Base-by-base conservation (phyloP, 2,888 invertebrate genomes). In the Endotricha flammealis region DNA sequence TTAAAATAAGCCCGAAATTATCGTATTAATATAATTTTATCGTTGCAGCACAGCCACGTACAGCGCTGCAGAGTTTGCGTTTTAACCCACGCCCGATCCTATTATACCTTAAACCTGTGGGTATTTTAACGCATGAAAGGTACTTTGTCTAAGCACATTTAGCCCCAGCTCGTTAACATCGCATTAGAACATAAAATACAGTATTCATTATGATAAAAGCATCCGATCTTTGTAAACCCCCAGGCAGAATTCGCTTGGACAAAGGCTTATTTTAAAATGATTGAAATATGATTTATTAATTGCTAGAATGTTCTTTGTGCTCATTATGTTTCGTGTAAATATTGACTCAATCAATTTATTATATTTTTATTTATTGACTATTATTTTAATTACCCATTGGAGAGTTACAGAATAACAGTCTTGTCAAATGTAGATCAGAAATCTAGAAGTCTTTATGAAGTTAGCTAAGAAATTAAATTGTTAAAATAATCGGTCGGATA, bases 101-200 rank as follows among this genome's bases (percentile, higher is more conserved):
- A 20, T 20, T 20, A 20, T 17, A 12, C 6, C 16, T 25, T 33
- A 16, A 33, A 8, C 12, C 1, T 16, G 11, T 16, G 8, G 2
- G 24, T 16, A 25, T 27, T 33, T 33, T n/a, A 33, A 33, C 17
- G 32, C 25, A 31, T 22, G 31, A 31, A 31, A 31, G 22, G 22
- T 22, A 39, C 48, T 45, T 44, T 53, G 40, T 39, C 29, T 43
- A 32, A 50, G 47, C 55, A 64, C 57, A 53, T 44, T 47, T 52
- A 56, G 57, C 44, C 37, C 34, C 32, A 42, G 50, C 56, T 64
- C 68, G 58, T 69, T 64, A 70, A 53, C 58, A 58, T 56, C 48
- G 44, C 64, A 62, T 64, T 64, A 60, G 44, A 44, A 48, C 46
- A 56, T 57, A 57, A 62, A 64, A 49, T 52, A 53, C 46, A 36